Base-by-base conservation (phyloP, 1,140 invertebrate species). In the Wasmannia auropunctata region DNA sequence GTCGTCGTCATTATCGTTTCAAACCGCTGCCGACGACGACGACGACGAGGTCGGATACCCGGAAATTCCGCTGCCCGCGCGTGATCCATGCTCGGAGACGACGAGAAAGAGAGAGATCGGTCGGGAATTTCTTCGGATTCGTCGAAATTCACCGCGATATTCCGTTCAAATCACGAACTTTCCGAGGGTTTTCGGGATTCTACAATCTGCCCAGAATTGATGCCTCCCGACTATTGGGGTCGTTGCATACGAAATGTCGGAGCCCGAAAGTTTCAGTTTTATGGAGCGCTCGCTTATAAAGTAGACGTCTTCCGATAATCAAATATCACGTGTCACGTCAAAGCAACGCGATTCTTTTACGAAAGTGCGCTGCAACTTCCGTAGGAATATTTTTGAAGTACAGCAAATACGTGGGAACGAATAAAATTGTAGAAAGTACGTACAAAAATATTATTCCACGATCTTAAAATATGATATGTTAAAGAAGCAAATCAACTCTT, bases 1-100 rank as follows among this genome's bases (percentile, higher is more conserved):
- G 49, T 58, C 74, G 69, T 84, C 16, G 46, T 80, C 81, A 88
- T 88, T 88, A 88, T 88, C 87, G 70, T 88, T 85, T 77, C 81
- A 8, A 58, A 79, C 56, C 83, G 25, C 43, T 51, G 28, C 28
- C 83, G 49, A 76, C 54, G 37, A 76, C 10, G 43, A 43, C 43
- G 43, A 43, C 49, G 31, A 60, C 46, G 51, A 3, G 56, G 51
- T 74, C 86, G 79, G 54, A 76, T 69, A 80, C 51, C 86, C 86
- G 46, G 25, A 43, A 72, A 87, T 84, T 56, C n/a, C 19, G 37
- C 22, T 25, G 16, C 11, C 34, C 43, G 7, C 43, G 7, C 7
- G 60, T 69, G 76, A 80, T 69, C 76, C 62, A 31, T n/a, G 25
- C 37, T 62, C 34, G 75, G 40, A n/a, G n/a, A n/a, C 31, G 70